phyloP scores from a whole-genome alignment of 2,888 invertebrate species.

The Atrina japonica region DNA sequence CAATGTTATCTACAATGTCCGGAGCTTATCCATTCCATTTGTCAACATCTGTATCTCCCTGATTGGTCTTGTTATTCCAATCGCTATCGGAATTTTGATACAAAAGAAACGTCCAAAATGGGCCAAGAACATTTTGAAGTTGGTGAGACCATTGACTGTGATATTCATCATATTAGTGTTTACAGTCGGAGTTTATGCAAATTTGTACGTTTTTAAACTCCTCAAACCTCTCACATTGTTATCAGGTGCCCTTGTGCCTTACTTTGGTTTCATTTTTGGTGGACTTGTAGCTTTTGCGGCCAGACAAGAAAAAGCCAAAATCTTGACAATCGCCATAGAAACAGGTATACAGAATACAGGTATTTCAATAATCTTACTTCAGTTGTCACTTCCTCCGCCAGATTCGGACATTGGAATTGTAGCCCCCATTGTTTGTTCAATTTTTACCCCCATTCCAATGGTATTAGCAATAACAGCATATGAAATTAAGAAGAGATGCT shows the following conservation, averaged over 20 bases:
- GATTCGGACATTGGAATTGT: constrained; percentile 86
- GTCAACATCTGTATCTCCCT: constrained; percentile 80
- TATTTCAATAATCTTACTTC: constrained; percentile 80
- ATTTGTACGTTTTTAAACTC: constrained; percentile 81
- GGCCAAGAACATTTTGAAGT: constrained; percentile 77
- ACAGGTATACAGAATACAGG: constrained; percentile 92
- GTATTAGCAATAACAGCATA: constrained; percentile 61
- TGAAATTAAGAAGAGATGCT: constrained; percentile 59
- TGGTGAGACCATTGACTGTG: constrained; percentile 80
- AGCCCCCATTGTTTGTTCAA: constrained; percentile 70
- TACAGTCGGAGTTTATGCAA: constrained; percentile 81
- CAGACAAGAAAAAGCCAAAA: constrained; percentile 78
- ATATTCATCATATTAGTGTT: constrained; percentile 81
- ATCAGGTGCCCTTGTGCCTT: constrained; percentile 81
- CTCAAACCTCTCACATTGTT: constrained; percentile 75
- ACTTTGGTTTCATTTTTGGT: constrained; percentile 82
- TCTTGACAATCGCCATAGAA: constrained; percentile 91
- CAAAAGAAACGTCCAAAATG: constrained; percentile 73
- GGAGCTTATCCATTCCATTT: constrained; percentile 80
- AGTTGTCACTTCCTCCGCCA: constrained; percentile 70
- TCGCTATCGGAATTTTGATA: constrained; percentile 81
- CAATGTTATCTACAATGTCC: constrained; percentile 66
- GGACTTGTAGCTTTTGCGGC: constrained; percentile 68
- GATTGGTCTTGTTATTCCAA: constrained; percentile 80
- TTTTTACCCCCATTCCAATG: constrained; percentile 75